A percentile compares a stretch with the other conserved stretches of the same genome.
phyloP scores from a whole-genome alignment of 2,888 invertebrate genomes.

The Limnephilus lunatus region DNA sequence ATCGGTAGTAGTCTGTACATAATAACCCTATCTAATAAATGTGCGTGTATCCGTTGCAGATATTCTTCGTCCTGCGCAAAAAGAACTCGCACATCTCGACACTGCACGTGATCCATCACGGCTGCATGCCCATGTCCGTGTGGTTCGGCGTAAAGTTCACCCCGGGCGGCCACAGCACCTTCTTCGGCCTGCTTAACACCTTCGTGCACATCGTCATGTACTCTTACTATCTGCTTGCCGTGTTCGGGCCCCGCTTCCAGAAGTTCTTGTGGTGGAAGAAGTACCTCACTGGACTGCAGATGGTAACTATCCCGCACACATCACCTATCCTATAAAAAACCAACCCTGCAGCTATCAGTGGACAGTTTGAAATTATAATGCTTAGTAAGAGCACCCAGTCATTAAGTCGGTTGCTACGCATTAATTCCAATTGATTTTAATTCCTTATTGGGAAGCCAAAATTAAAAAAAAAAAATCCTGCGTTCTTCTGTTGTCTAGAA shows the following conservation, averaged over 20 bases:
- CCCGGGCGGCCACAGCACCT: conserved; percentile 96
- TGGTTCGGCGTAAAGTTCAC: conserved; percentile 98
- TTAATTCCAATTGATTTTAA: no score
- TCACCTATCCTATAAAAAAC: no score
- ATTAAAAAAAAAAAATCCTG: no score
- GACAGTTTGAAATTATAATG: no score
- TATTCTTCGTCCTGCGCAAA: conserved; percentile 96
- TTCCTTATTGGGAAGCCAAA: no score
- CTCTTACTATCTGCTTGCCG: conserved; percentile 93
- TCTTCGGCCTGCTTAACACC: conserved; percentile 95
- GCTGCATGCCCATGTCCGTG: conserved; percentile 97
- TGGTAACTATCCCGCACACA: conserved; percentile 77
- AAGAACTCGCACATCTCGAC: conserved; percentile 95
- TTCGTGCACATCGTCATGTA: conserved; percentile 99
- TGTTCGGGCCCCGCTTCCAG: conserved; percentile 91
- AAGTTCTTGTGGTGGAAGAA: conserved; percentile 97
- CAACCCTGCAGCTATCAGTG: no score
- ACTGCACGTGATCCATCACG: conserved; percentile 97
- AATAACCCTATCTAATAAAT: neutral
- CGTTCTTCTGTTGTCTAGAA: no score
- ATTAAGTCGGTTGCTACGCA: no score
- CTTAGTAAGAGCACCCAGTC: no score
- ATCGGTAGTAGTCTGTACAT: neutral
- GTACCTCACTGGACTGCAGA: conserved; percentile 94
- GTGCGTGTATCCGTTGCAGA: conserved; percentile 76